Percentiles rank a stretch among this genome's conserved stretches.
These are phyloP conservation scores for Microctonus brassicae DNA, from an alignment of 2,888 invertebrate species.

Conservation along the genomic window DNA sequence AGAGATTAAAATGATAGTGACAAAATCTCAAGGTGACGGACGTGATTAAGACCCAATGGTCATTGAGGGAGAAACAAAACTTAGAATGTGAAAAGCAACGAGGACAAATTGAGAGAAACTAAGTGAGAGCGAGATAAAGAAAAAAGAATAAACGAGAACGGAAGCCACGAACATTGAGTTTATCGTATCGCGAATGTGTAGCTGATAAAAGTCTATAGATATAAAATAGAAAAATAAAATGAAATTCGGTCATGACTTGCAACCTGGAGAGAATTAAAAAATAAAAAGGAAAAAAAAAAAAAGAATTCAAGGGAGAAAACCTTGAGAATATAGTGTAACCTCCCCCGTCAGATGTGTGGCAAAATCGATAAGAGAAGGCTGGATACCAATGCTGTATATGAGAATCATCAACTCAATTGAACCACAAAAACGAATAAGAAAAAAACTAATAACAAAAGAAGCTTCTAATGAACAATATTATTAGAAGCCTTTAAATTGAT, in stretches of 20 bases:
- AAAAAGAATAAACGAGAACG: not conserved
- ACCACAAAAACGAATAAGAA: too few species aligned
- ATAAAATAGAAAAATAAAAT: not conserved
- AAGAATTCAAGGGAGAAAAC: constrained; percentile 11
- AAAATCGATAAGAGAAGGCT: constrained; percentile 39
- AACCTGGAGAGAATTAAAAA: not conserved
- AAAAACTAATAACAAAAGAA: not conserved
- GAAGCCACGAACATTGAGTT: not conserved
- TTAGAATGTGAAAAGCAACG: not conserved
- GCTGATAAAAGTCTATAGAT: not conserved
- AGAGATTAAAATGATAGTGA: not conserved
- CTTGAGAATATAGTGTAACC: constrained; percentile 28
- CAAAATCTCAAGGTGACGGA: not conserved
- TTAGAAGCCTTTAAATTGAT: too few species aligned
- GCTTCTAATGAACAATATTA: too few species aligned
- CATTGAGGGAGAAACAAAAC: not conserved
- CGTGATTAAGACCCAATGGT: not conserved
- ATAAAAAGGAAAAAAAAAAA: not conserved
- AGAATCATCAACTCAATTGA: not conserved
- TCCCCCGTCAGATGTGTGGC: constrained; percentile 28
- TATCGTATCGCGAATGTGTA: constrained; percentile 1
- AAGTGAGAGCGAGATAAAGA: not conserved
- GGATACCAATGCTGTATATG: constrained; percentile 19
- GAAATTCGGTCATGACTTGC: constrained; percentile 22
- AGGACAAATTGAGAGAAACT: not conserved